Percentiles rank a stretch among this genome's conserved stretches.
Conservation (phyloP, 2,113 vertebrate genomes). For the Thryonomys swinderianus region DNA sequence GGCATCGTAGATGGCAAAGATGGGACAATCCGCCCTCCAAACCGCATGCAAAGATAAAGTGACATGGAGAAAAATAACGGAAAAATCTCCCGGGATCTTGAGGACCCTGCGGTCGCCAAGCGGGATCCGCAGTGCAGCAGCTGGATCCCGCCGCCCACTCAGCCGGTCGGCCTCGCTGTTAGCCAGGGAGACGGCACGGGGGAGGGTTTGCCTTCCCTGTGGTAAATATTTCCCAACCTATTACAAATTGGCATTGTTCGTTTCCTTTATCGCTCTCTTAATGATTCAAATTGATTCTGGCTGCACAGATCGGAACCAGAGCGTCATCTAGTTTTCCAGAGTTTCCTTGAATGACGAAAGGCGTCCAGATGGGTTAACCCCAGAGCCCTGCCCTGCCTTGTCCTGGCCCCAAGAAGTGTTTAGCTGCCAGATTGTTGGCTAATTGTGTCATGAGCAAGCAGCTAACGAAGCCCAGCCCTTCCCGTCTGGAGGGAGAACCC, state of each 20-base stretch:
- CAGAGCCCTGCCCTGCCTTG: neutral
- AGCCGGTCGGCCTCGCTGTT: fast-evolving
- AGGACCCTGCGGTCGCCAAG: constrained; percentile 56
- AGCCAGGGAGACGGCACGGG: neutral
- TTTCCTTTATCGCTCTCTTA: neutral
- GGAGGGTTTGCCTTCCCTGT: constrained; percentile 36
- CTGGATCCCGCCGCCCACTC: no score
- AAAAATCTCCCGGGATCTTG: neutral
- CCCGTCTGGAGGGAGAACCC: constrained; percentile 54
- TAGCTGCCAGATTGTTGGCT: constrained; percentile 70
- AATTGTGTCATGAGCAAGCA: constrained; percentile 74
- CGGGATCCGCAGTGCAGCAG: constrained; percentile 58
- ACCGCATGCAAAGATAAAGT: constrained; percentile 52
- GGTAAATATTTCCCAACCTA: constrained; percentile 19
- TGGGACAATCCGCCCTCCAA: neutral
- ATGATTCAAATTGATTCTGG: constrained; percentile 67
- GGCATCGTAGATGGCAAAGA: neutral
- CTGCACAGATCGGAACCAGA: constrained; percentile 65
- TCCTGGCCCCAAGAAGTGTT: neutral
- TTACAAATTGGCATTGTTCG: constrained; percentile 16
- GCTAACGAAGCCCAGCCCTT: constrained; percentile 62
- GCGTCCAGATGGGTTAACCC: constrained; percentile 72
- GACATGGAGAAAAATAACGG: constrained; percentile 74
- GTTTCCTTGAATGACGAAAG: constrained; percentile 59
- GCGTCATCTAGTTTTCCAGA: neutral